A percentile compares a stretch with the other conserved stretches of the same genome.
phyloP scores from a whole-genome alignment of 2,797 vertebrate genomes.

The Thalassophryne amazonica region DNA sequence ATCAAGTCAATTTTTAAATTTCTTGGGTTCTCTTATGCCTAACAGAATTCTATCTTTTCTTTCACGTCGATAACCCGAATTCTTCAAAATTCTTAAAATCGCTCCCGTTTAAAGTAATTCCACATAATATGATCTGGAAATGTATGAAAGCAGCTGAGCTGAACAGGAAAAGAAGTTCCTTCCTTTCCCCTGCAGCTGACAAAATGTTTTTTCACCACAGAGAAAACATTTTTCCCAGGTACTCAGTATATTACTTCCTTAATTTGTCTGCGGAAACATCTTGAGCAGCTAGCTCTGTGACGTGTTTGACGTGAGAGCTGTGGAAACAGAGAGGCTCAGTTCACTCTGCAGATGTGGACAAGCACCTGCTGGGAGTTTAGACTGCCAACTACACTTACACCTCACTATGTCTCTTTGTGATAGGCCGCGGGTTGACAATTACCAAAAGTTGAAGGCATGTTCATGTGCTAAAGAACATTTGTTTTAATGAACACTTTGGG shows the following conservation, averaged over 20 bases:
- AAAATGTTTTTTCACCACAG: slow-evolving; percentile 12
- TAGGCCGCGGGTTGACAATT: no score
- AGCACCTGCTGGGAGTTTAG: slow-evolving; percentile 68
- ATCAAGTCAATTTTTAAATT: no score
- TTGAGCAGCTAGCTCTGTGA: slow-evolving; percentile 31
- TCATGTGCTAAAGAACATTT: no score
- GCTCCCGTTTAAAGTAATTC: neutral
- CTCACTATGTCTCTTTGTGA: slow-evolving; percentile 10
- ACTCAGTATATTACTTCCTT: slow-evolving; percentile 18
- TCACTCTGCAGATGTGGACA: slow-evolving; percentile 66
- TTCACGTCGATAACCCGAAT: no score
- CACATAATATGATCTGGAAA: slow-evolving; percentile 3
- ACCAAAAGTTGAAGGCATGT: no score
- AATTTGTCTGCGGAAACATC: slow-evolving; percentile 38
- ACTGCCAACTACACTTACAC: slow-evolving; percentile 20
- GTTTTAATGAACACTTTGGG: no score
- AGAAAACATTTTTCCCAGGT: slow-evolving; percentile 17
- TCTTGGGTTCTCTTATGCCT: no score
- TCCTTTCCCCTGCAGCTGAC: slow-evolving; percentile 8
- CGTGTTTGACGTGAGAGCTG: slow-evolving; percentile 22
- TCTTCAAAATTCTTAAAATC: neutral
- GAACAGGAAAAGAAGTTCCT: neutral
- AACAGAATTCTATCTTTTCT: no score
- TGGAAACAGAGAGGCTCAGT: slow-evolving; percentile 59
- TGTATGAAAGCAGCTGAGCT: slow-evolving; percentile 2